Base-by-base conservation (phyloP, 2,888 invertebrate genomes). In the Stegana nigrithorax region DNA sequence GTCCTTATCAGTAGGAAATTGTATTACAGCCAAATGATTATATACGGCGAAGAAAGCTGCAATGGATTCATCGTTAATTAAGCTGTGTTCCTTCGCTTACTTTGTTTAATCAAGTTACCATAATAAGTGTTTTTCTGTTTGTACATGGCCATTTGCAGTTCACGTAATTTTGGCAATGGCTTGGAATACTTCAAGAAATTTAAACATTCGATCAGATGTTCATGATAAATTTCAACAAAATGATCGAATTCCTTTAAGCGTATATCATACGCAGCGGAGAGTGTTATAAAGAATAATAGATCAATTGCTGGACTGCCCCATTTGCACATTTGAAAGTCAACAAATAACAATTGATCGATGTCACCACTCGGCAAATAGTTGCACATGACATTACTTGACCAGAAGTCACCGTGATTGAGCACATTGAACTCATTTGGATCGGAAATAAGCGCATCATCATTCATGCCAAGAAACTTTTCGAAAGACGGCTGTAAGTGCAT, bases 351-450 rank as follows among this genome's bases (percentile, higher is more conserved):
- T 27, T 84, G 68, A 29, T 73, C 63, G 0, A 84, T 60, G 3
- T 60, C 44, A 0, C 77, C 79, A 42, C 66, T 23, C 0, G 72
- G 63, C 3, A 69, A 47, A 62, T 82, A 76, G n/a, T 69, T 72
- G 51, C 75, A 80, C 83, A 84, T 84, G 0, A 84, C 67, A 32
- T 84, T 84, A 51, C 83, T 82, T 0, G 77, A 73, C 84, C 84
- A 84, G 51, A 81, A 81, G 62, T 83, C 83, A 0, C 84, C 81
- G 61, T 83, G 84, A 50, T 66, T 83, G 0, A 84, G 62, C 0
- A 82, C 81, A 62, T 78, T 74, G 17, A 84, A 82, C 0, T 68
- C 72, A n/a, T 63, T 53, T 0, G 70, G 62, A 60, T 73, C 64
- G 3, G 60, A 39, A n/a, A n/a, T n/a, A n/a, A n/a, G n/a, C n/a